Base-by-base conservation (phyloP, 2,888 invertebrate species). In the Epirrhoe tristata region DNA sequence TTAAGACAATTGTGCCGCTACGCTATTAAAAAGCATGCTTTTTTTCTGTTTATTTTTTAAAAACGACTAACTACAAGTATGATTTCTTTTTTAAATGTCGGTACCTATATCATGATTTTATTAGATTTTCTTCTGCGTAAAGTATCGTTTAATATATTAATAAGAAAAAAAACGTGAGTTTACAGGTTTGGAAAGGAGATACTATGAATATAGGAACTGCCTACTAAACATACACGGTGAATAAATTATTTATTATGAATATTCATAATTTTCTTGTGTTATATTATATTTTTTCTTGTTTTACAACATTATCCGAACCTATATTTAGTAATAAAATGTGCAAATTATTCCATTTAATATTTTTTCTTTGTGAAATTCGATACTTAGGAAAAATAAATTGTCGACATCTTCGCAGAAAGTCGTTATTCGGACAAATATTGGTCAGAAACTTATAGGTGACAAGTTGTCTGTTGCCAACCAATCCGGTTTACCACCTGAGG, bases 401-500 rank as follows among this genome's bases (percentile, higher is more conserved):
- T 14, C 71, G 56, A 65, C 74, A 75, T 74, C 62, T 63, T 55
- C 63, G 66, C 71, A 74, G 75, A 80, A 81, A 84, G 80, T 83
- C 83, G 82, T 82, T 84, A 85, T 82, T 80, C 72, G 75, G 74
- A 79, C 71, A 71, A 79, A 79, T 80, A 76, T 77, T 78, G 73
- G 70, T 72, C 72, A 78, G 79, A 81, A 81, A 81, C 68, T 77
- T 77, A 76, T 81, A 82, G 87, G 90, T 88, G 92, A 91, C 91
- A 87, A 84, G 77, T 80, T 82, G 90, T 89, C 90, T 91, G 93
- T 91, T 91, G 78, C 87, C 82, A 90, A 78, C 89, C 85, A 74
- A 88, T 81, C 93, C 88, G 90, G 93, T 92, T 91, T 87, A 81
- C 87, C 93, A 92, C 91, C 91, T 92, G 91, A 89, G 81, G 80